Conservation (phyloP, 1,140 invertebrate species). For the Plodia interpunctella region DNA sequence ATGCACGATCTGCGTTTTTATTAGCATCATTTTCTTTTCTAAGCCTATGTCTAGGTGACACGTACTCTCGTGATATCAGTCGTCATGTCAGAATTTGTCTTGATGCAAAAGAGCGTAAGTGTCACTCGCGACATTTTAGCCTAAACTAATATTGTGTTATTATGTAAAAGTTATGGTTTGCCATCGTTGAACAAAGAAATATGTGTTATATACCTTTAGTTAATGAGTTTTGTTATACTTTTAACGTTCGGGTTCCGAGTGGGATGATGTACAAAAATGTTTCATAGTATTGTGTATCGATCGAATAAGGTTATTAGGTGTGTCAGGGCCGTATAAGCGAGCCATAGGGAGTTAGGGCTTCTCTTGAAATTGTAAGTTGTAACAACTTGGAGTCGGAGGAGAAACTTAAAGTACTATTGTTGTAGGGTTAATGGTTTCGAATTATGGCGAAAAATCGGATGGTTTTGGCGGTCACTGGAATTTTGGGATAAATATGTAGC, state of each 20-base stretch:
- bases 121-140: slow-evolving; percentile 46
- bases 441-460: slow-evolving; percentile 15
- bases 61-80: slow-evolving; percentile 29
- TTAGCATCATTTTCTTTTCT: slow-evolving; percentile 57
- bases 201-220: slow-evolving; percentile 72
- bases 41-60: slow-evolving; percentile 46
- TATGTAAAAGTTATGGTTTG: slow-evolving; percentile 71
- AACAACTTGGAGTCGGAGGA: slow-evolving; percentile 54
- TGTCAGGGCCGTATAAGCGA: slow-evolving; percentile 40
- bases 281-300: slow-evolving; percentile 72
- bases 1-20: slow-evolving; percentile 75
- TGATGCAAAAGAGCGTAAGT: slow-evolving; percentile 35
- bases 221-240: slow-evolving; percentile 73
- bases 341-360: slow-evolving; percentile 54
- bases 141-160: slow-evolving; percentile 70
- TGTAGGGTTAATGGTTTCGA: slow-evolving; percentile 47
- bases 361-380: slow-evolving; percentile 65
- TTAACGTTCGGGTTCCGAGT: slow-evolving; percentile 51
- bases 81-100: not conserved
- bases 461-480: not conserved
- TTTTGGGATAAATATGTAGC: not conserved
- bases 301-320: slow-evolving; percentile 59
- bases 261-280: slow-evolving; percentile 68
- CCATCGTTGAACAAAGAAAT: slow-evolving; percentile 72
- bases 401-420: slow-evolving; percentile 75